These are phyloP conservation scores for Staurois parvus DNA, from an alignment of 2,797 vertebrate genomes.

Conservation along the genomic window DNA sequence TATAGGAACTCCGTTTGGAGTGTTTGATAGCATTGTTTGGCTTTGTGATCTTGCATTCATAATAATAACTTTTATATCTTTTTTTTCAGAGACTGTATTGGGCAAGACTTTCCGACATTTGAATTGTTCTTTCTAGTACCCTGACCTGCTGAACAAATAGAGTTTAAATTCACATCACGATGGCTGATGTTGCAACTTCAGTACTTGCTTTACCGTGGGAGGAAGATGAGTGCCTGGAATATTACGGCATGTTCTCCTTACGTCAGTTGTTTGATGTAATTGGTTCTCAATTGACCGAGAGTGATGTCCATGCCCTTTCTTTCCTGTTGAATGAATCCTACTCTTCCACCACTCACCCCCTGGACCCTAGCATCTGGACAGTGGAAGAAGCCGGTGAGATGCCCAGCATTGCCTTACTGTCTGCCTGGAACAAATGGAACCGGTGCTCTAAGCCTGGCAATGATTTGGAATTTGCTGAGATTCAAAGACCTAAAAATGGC, in stretches of 20 bases:
- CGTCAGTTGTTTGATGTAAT: conserved; percentile 89
- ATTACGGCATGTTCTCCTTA: conserved; percentile 89
- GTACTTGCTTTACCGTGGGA: conserved; percentile 80
- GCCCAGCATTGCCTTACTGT: conserved; percentile 73
- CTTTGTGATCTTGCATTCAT: no score
- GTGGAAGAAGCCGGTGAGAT: conserved; percentile 67
- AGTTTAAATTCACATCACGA: conserved; percentile 30
- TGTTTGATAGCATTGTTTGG: no score
- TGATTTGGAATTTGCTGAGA: conserved; percentile 59
- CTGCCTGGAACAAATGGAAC: conserved; percentile 73
- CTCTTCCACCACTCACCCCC: conserved; percentile 72
- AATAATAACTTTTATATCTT: no score
- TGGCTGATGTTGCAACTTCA: conserved; percentile 71
- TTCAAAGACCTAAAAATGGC: conserved; percentile 78
- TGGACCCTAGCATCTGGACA: conserved; percentile 80
- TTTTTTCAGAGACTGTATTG: no score
- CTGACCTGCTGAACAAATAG: not conserved
- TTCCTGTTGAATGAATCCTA: conserved; percentile 87
- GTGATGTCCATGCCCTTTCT: conserved; percentile 85
- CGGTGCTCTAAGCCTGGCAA: conserved; percentile 27
- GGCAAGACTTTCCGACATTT: not conserved
- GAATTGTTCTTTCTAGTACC: not conserved
- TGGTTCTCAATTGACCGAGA: conserved; percentile 86
- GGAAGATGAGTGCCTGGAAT: conserved; percentile 87
- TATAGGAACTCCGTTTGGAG: no score